Base-by-base conservation (phyloP, 2,113 vertebrate genomes). In the Ailurus styani region DNA sequence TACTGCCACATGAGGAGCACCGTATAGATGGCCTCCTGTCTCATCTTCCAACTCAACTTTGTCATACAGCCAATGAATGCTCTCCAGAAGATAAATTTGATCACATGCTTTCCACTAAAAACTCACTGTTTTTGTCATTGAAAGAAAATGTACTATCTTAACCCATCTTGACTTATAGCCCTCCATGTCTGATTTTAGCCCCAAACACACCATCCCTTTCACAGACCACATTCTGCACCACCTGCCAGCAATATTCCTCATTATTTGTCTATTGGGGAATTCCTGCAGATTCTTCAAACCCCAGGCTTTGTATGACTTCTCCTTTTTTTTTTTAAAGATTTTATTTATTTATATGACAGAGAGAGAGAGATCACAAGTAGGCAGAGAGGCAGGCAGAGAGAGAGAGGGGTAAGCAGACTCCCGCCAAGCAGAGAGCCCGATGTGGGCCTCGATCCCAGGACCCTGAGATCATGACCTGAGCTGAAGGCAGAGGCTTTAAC, bases 1-100 rank as follows among this genome's bases (percentile, higher is more conserved):
- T 42, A 40, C 55, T 3, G 3, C 27, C 40, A 31, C 0, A 2
- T 12, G 2, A 10, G n/a, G 57, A 70, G 27, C 50, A 20, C 47
- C 31, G 37, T 23, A 1, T 7, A 21, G 7, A 57, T 60, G 77
- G 57, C 40, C 23, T 82, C 18, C 37, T 75, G 25, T 14, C 34
- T 31, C 55, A 45, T 57, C 87, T 68, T 57, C 57, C 40, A 87
- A 37, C 17, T 6, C 27, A 52, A 15, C 8, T 73, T 87, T 87
- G 18, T 18, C 50, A 34, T 52, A 11, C 15, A 57, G 37, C 64
- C 34, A 29, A 20, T 1, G 15, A 77, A 8, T 20, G 60, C 2
- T 50, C 60, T 85, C 40, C 47, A 73, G 45, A 64, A 72, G 45
- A 57, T 20, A 40, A 60, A 81, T 54, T 34, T 70, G 55, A 52